These are phyloP conservation scores for Hydrotaea cyrtoneurina DNA, from an alignment of 2,888 invertebrate genomes.

Conservation along the genomic window DNA sequence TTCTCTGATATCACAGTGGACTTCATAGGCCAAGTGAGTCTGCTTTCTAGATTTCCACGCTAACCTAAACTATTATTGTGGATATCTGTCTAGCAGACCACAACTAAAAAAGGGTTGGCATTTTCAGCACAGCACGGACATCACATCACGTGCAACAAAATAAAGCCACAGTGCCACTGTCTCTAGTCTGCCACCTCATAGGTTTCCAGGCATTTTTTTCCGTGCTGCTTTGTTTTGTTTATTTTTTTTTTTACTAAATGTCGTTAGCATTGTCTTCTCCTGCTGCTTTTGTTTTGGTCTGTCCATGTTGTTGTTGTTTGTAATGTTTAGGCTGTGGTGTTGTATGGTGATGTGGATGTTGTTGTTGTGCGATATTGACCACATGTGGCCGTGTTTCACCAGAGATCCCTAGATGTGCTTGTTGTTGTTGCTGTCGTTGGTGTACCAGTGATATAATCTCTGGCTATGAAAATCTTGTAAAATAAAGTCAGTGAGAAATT, in stretches of 20 bases:
- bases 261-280: constrained; percentile 53
- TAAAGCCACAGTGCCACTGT: constrained; percentile 37
- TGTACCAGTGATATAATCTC: constrained; percentile 60
- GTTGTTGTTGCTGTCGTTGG: constrained; percentile 37
- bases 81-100: too few species aligned
- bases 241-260: constrained; percentile 46
- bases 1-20: too few species aligned
- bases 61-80: too few species aligned
- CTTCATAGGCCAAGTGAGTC: too few species aligned
- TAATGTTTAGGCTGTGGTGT: constrained; percentile 1
- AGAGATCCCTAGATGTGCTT: constrained; percentile 52
- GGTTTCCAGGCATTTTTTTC: not conserved
- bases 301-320: constrained; percentile 35
- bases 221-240: constrained; percentile 25
- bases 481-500: constrained; percentile 69
- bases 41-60: too few species aligned
- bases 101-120: too few species aligned
- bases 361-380: constrained; percentile 52
- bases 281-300: constrained; percentile 49
- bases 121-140: too few species aligned
- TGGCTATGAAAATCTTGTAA: constrained; percentile 54
- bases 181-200: constrained; percentile 7
- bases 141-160: too few species aligned
- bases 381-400: constrained; percentile 62
- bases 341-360: constrained; percentile 14